Percentiles rank a stretch among this genome's conserved stretches.
Evolutionary conservation across 2,113 vertebrate genomes (phyloP).

Genomic region (Paracyprichromis sp.): DNA sequence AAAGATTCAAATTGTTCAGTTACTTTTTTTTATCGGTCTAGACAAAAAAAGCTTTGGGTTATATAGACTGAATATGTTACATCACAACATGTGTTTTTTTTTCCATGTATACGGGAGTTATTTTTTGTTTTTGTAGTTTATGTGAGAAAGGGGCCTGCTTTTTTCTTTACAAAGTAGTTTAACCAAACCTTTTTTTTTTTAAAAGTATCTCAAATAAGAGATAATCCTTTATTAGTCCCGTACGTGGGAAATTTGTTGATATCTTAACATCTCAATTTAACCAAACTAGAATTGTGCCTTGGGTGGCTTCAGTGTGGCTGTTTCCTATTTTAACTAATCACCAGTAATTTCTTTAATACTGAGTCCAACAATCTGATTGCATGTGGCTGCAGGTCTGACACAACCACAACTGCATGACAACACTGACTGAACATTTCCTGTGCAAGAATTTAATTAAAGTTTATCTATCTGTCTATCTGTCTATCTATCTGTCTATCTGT

Average conservation of each 20-base stretch:
- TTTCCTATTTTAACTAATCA: not conserved
- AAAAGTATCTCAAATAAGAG: not conserved
- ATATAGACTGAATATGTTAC: not conserved
- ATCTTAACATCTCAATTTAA: not conserved
- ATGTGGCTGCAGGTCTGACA: not conserved
- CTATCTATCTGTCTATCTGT: not conserved
- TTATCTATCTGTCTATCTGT: too few species aligned
- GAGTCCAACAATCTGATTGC: not conserved
- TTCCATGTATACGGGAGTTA: fast-evolving
- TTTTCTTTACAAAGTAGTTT: not conserved
- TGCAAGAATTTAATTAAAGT: too few species aligned
- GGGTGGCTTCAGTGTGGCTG: not conserved
- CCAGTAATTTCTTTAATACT: not conserved
- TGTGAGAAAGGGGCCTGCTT: not conserved
- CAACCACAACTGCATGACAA: not conserved
- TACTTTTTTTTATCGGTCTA: not conserved
- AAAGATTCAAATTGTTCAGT: not conserved
- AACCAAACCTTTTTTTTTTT: not conserved
- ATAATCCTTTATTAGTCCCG: not conserved
- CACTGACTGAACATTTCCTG: not conserved
- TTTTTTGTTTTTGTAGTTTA: not conserved
- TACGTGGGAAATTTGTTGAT: not conserved
- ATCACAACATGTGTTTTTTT: not conserved
- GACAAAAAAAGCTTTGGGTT: not conserved
- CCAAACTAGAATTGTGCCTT: not conserved